phyloP scores from a whole-genome alignment of 2,797 vertebrate species.

The Momotus momota region DNA sequence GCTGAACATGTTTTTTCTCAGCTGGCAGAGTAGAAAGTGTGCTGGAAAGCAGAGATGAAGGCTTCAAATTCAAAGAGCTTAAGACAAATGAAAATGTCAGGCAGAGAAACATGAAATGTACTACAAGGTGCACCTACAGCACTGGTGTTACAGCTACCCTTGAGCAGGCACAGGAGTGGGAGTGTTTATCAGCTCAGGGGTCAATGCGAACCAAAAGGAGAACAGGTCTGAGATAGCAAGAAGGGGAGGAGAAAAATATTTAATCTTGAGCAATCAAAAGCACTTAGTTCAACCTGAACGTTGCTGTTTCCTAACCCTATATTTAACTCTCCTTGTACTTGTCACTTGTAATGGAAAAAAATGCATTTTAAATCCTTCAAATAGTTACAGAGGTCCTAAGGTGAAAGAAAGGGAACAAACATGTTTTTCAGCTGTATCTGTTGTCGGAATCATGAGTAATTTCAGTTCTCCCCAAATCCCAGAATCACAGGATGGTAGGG shows the following conservation, averaged over 20 bases:
- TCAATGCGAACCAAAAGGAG: not conserved
- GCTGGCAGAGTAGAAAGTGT: not conserved
- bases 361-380: not conserved
- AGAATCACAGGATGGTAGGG: not conserved
- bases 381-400: not conserved
- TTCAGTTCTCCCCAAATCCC: not conserved
- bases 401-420: not conserved
- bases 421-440: not conserved
- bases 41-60: not conserved
- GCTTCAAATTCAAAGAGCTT: not conserved
- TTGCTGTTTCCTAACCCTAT: not conserved
- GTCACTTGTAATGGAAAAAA: slow-evolving; percentile 32
- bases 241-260: not conserved
- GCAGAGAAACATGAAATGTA: accelerated
- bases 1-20: not conserved
- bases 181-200: not conserved
- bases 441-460: not conserved
- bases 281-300: not conserved
- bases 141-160: not conserved
- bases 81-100: accelerated
- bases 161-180: accelerated
- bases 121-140: not conserved
- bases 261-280: slow-evolving; percentile 43
- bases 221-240: not conserved
- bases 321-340: not conserved